Conservation (phyloP, 2,888 invertebrate species). For the Tetanocera ferruginea region DNA sequence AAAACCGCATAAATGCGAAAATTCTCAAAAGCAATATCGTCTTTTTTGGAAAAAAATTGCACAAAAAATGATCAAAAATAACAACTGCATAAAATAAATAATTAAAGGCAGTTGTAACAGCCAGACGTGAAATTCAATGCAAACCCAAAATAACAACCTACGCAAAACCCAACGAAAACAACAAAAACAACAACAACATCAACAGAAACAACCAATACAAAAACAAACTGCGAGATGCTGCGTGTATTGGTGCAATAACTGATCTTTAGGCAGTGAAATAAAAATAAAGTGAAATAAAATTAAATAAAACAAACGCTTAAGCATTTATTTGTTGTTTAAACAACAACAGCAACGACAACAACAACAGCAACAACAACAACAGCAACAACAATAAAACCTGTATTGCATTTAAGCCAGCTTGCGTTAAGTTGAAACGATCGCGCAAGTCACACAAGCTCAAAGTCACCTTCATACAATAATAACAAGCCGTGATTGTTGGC, state of each 20-base stretch:
- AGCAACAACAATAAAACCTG: conserved; percentile 16
- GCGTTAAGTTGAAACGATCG: background rate
- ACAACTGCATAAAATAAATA: background rate
- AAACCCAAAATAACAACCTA: background rate
- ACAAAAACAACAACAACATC: background rate
- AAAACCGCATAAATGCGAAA: no score
- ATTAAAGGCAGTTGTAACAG: background rate
- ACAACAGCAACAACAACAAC: background rate
- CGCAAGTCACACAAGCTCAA: background rate
- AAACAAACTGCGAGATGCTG: background rate
- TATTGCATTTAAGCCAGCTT: conserved; percentile 16
- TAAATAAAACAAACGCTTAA: no score
- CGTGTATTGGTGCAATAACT: background rate
- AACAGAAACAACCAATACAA: background rate
- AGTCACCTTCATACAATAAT: conserved; percentile 12
- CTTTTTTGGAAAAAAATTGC: background rate
- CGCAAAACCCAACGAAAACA: conserved; percentile 4
- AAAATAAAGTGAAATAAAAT: no score
- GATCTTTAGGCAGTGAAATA: conserved; percentile 1
- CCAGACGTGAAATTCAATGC: background rate
- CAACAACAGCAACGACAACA: no score
- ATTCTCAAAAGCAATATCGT: no score
- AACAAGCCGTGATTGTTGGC: background rate
- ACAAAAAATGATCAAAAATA: background rate
- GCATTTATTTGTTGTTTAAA: background rate